These are phyloP conservation scores for Gnathonemus longibarbis DNA, from an alignment of 2,113 vertebrate species.

Conservation along the genomic window DNA sequence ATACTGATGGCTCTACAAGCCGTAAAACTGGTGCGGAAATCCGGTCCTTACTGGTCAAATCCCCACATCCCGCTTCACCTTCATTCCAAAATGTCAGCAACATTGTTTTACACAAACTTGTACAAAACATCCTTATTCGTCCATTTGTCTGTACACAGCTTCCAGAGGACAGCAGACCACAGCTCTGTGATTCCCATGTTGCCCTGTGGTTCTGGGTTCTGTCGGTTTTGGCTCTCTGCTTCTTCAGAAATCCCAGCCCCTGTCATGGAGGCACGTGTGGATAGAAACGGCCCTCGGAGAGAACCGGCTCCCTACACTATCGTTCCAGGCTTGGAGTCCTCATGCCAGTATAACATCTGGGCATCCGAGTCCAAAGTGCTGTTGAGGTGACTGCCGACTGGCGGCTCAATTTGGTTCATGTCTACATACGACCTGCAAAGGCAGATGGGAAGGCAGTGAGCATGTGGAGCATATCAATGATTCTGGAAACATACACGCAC, in stretches of 20 bases:
- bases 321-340: conserved; percentile 89
- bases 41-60: not conserved
- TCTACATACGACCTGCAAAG: conserved; percentile 69
- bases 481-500: not conserved
- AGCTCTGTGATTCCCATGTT: conserved; percentile 16
- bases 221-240: conserved; percentile 32
- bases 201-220: conserved; percentile 1
- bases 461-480: not conserved
- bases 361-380: conserved; percentile 61
- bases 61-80: not conserved
- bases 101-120: not conserved
- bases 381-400: conserved; percentile 52
- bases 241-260: conserved; percentile 34
- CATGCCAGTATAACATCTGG: conserved; percentile 81
- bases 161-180: not conserved
- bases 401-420: conserved; percentile 58
- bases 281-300: conserved; percentile 33
- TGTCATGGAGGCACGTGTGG: conserved; percentile 61
- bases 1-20: not conserved
- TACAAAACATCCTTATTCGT: not conserved
- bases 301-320: conserved; percentile 69
- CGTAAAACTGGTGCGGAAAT: not conserved
- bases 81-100: not conserved
- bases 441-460: conserved; percentile 27
- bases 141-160: not conserved